Percentiles rank a stretch among this genome's conserved stretches.
Evolutionary conservation across 2,113 vertebrate genomes (phyloP).

Genomic region (Scalopus aquaticus): DNA sequence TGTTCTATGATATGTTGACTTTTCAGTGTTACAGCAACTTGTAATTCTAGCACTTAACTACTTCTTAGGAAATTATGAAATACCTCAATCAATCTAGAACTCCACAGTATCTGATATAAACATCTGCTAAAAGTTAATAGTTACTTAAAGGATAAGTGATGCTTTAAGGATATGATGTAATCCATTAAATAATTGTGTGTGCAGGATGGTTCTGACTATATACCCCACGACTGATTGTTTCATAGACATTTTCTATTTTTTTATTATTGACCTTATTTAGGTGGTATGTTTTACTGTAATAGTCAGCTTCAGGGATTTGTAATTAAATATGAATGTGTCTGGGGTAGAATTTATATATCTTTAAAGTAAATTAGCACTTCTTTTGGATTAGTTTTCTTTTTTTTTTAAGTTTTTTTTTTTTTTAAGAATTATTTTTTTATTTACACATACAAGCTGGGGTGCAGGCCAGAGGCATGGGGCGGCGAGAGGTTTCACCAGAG

Average conservation of each 20-base stretch:
- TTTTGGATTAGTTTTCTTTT: neutral
- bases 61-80: neutral
- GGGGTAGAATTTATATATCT: neutral
- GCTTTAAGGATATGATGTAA: constrained; percentile 50
- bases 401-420: too few species aligned
- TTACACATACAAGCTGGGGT: too few species aligned
- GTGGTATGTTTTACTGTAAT: constrained; percentile 67
- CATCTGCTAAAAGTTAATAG: neutral
- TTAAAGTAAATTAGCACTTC: neutral
- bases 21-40: neutral
- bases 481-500: too few species aligned
- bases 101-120: neutral
- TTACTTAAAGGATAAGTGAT: constrained; percentile 56
- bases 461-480: too few species aligned
- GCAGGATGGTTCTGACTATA: constrained; percentile 53
- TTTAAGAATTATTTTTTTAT: too few species aligned
- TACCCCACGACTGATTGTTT: constrained; percentile 52
- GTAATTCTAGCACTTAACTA: neutral
- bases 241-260: constrained; percentile 18
- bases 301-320: constrained; percentile 37
- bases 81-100: neutral
- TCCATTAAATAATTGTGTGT: neutral
- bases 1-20: neutral
- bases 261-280: constrained; percentile 7
- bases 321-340: constrained; percentile 51